Percentiles rank a stretch among this genome's conserved stretches.
Conservation (phyloP, 2,888 invertebrate species). For the Mythimna albipuncta region DNA sequence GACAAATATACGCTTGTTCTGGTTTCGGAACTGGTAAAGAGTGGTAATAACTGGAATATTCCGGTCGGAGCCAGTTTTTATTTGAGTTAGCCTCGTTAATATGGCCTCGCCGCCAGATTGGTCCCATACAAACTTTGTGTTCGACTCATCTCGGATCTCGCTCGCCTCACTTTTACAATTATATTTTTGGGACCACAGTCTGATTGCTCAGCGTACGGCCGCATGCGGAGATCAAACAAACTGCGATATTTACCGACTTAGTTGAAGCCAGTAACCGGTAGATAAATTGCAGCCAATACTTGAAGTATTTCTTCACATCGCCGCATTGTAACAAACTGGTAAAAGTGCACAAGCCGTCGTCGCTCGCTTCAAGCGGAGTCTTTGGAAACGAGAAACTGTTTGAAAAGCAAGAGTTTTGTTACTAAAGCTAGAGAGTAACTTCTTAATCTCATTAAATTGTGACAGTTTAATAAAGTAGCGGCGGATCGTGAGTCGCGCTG, state of each 20-base stretch:
- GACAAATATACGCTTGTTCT: slow-evolving; percentile 30
- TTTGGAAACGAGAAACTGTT: slow-evolving; percentile 32
- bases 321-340: slow-evolving; percentile 10
- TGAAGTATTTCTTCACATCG: background rate
- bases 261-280: background rate
- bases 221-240: slow-evolving; percentile 12
- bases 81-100: slow-evolving; percentile 62
- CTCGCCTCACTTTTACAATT: slow-evolving; percentile 35
- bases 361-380: slow-evolving; percentile 2
- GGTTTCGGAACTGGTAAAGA: slow-evolving; percentile 59
- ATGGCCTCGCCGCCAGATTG: slow-evolving; percentile 52
- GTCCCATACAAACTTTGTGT: slow-evolving; percentile 59
- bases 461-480: slow-evolving; percentile 23
- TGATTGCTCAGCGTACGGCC: slow-evolving; percentile 17
- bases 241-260: background rate
- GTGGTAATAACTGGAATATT: slow-evolving; percentile 62
- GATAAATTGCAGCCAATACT: slow-evolving; percentile 3
- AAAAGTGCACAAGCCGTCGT: background rate
- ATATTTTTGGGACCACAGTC: slow-evolving; percentile 38
- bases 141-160: slow-evolving; percentile 45
- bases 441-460: slow-evolving; percentile 21
- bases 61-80: slow-evolving; percentile 59
- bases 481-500: background rate
- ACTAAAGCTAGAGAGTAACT: slow-evolving; percentile 14
- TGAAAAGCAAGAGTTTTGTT: slow-evolving; percentile 13